Percentiles rank a stretch among this genome's conserved stretches.
Evolutionary conservation across 2,113 vertebrate species (phyloP).

Genomic region (Thalassoma bifasciatum): DNA sequence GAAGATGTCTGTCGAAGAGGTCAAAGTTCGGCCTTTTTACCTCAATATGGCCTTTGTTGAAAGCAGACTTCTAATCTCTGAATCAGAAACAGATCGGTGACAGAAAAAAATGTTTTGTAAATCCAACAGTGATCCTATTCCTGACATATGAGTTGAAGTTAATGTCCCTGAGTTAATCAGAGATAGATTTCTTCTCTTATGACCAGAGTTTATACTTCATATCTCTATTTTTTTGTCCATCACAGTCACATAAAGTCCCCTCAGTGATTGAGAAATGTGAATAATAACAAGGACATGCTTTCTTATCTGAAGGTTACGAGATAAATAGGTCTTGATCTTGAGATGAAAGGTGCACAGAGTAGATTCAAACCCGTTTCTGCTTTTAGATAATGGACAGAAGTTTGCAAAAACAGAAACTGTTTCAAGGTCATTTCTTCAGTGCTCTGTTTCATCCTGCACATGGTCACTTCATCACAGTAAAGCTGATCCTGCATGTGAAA

Average conservation of each 20-base stretch:
- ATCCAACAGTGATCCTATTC: too few species aligned
- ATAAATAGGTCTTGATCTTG: slow-evolving; percentile 34
- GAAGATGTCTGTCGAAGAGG: too few species aligned
- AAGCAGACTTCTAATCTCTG: too few species aligned
- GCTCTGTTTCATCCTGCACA: not conserved
- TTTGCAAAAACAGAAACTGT: too few species aligned
- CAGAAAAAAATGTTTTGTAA: too few species aligned
- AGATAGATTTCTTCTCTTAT: not conserved
- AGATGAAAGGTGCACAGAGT: slow-evolving; percentile 13
- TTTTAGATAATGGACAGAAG: not conserved
- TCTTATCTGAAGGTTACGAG: slow-evolving; percentile 10
- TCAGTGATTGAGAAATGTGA: not conserved
- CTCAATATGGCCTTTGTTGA: too few species aligned
- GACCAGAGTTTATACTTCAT: too few species aligned
- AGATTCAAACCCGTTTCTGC: not conserved
- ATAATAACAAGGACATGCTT: slow-evolving; percentile 4
- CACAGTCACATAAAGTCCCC: not conserved
- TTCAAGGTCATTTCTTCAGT: not conserved
- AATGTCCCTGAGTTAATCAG: not conserved
- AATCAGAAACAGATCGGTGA: too few species aligned
- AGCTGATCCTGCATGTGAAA: not conserved
- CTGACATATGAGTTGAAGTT: too few species aligned
- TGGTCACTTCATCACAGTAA: not conserved
- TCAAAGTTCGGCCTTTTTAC: too few species aligned
- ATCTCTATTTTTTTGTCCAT: not conserved